phyloP scores from a whole-genome alignment of 2,113 vertebrate species.

The Erinaceus europaeus region DNA sequence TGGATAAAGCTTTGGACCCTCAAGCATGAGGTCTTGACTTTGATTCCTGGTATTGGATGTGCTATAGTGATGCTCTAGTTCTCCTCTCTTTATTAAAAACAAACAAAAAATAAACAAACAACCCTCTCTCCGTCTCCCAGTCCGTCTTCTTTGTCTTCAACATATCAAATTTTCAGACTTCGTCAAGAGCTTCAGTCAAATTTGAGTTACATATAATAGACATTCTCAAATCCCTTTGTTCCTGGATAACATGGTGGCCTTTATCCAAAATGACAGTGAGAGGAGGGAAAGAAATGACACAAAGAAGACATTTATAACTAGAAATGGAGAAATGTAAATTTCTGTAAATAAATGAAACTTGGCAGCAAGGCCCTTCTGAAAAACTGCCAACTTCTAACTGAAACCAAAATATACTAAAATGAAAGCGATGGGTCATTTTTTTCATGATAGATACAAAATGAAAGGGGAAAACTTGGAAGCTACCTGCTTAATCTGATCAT shows the following conservation, averaged over 20 bases:
- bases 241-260: background rate
- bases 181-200: constrained; percentile 1
- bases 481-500: constrained; percentile 26
- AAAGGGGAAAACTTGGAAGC: constrained; percentile 57
- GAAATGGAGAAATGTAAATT: constrained; percentile 34
- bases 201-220: background rate
- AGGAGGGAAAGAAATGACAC: background rate
- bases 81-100: no score
- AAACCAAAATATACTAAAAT: constrained; percentile 51
- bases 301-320: background rate
- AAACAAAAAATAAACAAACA: no score
- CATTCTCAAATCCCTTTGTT: background rate
- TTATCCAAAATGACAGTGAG: background rate
- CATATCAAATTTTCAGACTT: background rate
- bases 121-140: background rate
- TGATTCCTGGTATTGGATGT: no score
- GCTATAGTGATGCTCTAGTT: no score
- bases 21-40: no score
- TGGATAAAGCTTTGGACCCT: no score
- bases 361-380: constrained; percentile 33
- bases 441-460: constrained; percentile 36
- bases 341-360: constrained; percentile 44
- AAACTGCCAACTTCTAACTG: constrained; percentile 37
- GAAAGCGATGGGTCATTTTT: constrained; percentile 42
- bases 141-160: background rate